phyloP scores from a whole-genome alignment of 2,888 invertebrate species.

The Hypselothyrea guttata region DNA sequence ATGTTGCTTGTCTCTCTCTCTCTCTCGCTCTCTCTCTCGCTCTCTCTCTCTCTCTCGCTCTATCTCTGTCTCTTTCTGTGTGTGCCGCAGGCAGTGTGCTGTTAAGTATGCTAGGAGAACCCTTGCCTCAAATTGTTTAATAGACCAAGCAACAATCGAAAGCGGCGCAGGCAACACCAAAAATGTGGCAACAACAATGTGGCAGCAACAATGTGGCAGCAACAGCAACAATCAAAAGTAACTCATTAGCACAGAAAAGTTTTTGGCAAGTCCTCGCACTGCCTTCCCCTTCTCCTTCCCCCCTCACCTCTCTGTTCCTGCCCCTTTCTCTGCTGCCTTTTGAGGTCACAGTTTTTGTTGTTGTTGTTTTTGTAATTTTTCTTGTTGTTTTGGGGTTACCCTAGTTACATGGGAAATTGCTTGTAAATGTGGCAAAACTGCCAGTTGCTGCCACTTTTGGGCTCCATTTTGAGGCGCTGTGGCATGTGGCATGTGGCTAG shows the following conservation, averaged over 20 bases:
- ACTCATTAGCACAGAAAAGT: slow-evolving; percentile 65
- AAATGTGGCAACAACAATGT: too few species aligned
- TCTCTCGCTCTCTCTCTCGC: too few species aligned
- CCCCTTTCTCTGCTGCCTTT: slow-evolving; percentile 15
- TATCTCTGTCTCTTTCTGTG: background rate
- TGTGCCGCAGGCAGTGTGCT: slow-evolving; percentile 10
- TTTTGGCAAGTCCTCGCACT: slow-evolving; percentile 15
- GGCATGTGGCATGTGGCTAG: background rate
- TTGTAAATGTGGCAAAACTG: slow-evolving; percentile 14
- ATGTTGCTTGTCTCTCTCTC: too few species aligned
- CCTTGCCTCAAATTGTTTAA: slow-evolving; percentile 27
- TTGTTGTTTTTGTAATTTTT: too few species aligned
- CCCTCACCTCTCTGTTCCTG: slow-evolving; percentile 6
- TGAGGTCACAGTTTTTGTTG: slow-evolving; percentile 60
- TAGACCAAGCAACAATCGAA: slow-evolving; percentile 22
- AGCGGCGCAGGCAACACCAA: background rate
- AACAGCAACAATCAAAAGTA: slow-evolving; percentile 48
- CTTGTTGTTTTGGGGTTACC: slow-evolving; percentile 31
- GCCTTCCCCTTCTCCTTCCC: background rate
- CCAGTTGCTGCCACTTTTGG: background rate
- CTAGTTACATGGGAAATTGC: slow-evolving; percentile 44
- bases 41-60: too few species aligned
- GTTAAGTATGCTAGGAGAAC: slow-evolving; percentile 20
- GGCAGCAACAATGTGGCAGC: slow-evolving; percentile 1
- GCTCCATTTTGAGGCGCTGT: background rate